A percentile compares a stretch with the other conserved stretches of the same genome.
These are phyloP conservation scores for Cygnus atratus DNA, from an alignment of 2,113 vertebrate genomes.

Conservation along the genomic window DNA sequence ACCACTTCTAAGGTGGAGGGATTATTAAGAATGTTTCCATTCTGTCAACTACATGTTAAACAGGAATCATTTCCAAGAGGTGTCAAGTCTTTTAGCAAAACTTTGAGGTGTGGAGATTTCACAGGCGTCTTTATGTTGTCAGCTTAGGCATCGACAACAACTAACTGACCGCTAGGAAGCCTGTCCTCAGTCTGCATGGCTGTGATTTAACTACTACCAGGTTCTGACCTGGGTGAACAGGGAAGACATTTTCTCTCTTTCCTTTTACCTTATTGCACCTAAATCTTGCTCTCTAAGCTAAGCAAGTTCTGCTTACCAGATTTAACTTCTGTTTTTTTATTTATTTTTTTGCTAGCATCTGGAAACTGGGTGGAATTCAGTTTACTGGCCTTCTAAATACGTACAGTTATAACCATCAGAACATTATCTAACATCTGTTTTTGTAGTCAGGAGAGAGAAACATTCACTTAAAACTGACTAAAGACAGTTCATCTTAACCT, in stretches of 20 bases:
- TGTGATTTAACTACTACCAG: background rate
- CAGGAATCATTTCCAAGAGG: background rate
- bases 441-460: background rate
- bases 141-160: background rate
- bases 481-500: background rate
- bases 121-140: background rate
- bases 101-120: background rate
- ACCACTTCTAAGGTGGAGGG: fast-evolving
- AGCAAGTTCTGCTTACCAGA: background rate
- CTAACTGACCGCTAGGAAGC: background rate
- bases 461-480: background rate
- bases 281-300: background rate
- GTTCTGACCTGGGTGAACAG: background rate
- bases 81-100: background rate
- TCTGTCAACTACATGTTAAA: background rate
- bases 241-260: background rate
- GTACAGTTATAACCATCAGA: background rate
- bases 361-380: background rate
- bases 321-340: background rate
- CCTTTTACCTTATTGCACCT: background rate
- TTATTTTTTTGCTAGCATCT: background rate
- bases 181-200: background rate
- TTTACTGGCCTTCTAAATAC: background rate
- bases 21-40: background rate
- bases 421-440: background rate